Base-by-base conservation (phyloP, 2,113 vertebrate genomes). In the Alethe castanea region DNA sequence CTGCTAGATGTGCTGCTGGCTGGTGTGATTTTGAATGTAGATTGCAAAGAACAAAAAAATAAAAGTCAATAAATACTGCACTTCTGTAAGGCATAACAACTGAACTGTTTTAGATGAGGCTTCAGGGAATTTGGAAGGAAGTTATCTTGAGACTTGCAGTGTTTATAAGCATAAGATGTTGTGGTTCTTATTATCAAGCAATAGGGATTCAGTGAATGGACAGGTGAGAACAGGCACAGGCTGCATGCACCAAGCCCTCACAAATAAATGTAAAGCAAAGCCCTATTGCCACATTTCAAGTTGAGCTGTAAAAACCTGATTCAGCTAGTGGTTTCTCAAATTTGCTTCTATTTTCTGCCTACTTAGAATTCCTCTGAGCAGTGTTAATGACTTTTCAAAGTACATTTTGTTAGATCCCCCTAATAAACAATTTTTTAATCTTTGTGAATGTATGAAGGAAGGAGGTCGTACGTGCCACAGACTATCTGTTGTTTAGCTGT, bases 11-110 rank as follows among this genome's bases (percentile, higher is more conserved):
- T 88, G 45, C 94, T 96, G 80, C 94, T 96, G 80, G 52, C 84
- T 96, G 53, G 69, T 96, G 35, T 71, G 91, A 88, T 96, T 96
- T 95, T 96, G 72, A 91, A 94, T 91, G 82, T 80, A 83, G 60
- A 74, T 79, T 85, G 54, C 79, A 94, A 96, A 86, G 72, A 97
- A 95, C 24, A 59, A 87, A 28, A 95, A 96, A 52, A 86, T 40
- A 40, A 62, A 47, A 26, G 17, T 44, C 36, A 33, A 28, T 88
- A 94, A 88, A 90, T 62, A 19, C 33, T 79, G 23, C 25, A 60
- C 26, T 93, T 77, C 4, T 62, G 15, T 73, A 40, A 54, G 14
- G 38, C 20, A 13, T 70, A 70, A 65, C 6, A 70, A 66, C 29
- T 47, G 35, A 82, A 31, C 7, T 2, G 22, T 70, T 90, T 95